A percentile compares a stretch with the other conserved stretches of the same genome.
Evolutionary conservation across 2,797 vertebrate genomes (phyloP).

Genomic region (Silurus lanzhouensis): DNA sequence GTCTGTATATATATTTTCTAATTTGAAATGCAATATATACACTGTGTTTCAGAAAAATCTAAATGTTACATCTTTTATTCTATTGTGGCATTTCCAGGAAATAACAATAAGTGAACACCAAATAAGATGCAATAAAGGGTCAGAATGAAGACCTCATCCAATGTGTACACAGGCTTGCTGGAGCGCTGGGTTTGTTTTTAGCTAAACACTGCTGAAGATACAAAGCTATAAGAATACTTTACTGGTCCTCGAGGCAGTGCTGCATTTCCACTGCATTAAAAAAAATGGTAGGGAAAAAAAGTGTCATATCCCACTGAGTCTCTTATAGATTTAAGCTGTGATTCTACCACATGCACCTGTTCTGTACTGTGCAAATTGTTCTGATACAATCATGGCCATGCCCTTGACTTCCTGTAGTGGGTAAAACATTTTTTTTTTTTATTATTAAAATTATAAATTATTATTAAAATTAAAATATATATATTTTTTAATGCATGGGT

Average conservation of each 20-base stretch:
- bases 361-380: not conserved
- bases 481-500: not conserved
- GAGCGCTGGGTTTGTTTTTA: no score
- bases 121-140: not conserved
- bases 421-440: no score
- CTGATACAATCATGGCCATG: not conserved
- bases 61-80: slow-evolving; percentile 49
- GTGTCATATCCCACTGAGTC: slow-evolving; percentile 24
- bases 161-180: not conserved
- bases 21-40: slow-evolving; percentile 8
- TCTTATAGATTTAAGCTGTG: not conserved
- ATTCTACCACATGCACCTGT: not conserved
- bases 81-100: not conserved
- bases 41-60: slow-evolving; percentile 56
- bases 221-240: slow-evolving; percentile 62
- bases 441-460: no score
- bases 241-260: slow-evolving; percentile 63
- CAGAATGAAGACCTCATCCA: not conserved
- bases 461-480: no score
- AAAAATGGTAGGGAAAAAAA: slow-evolving; percentile 61
- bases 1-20: slow-evolving; percentile 41
- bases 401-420: not conserved
- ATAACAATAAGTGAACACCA: not conserved
- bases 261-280: slow-evolving; percentile 72
- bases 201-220: not conserved